Conservation (phyloP, 2,797 vertebrate species). For the Erethizon dorsatum region DNA sequence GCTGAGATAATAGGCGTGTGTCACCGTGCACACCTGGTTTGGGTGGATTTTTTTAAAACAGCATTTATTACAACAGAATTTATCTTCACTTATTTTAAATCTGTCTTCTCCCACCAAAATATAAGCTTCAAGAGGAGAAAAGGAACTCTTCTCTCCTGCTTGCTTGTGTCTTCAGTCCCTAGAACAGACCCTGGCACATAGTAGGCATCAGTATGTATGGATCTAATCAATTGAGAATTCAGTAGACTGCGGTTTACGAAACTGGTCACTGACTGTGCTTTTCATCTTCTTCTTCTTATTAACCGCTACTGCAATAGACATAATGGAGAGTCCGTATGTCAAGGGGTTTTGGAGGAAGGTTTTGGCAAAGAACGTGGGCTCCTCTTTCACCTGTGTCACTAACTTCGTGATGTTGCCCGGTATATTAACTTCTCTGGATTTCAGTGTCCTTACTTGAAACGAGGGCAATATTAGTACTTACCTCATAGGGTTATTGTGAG, state of each 20-base stretch:
- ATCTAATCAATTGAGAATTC: neutral
- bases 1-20: too few species aligned
- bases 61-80: neutral
- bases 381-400: neutral
- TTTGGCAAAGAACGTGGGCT: slow-evolving; percentile 11
- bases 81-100: neutral
- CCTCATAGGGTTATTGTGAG: neutral
- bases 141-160: neutral
- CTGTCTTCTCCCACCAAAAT: neutral
- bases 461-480: neutral
- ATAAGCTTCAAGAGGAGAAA: neutral
- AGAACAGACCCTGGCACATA: neutral
- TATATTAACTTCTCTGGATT: neutral
- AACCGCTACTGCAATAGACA: neutral
- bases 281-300: neutral
- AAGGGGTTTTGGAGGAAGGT: neutral
- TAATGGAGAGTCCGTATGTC: neutral
- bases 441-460: neutral
- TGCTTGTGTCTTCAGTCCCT: neutral
- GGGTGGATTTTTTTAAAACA: neutral
- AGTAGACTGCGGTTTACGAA: neutral
- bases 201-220: neutral
- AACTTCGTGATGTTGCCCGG: neutral
- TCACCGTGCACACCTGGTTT: neutral
- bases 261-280: neutral